Conservation (phyloP, 1,140 invertebrate species). For the Meteorus sp. region DNA sequence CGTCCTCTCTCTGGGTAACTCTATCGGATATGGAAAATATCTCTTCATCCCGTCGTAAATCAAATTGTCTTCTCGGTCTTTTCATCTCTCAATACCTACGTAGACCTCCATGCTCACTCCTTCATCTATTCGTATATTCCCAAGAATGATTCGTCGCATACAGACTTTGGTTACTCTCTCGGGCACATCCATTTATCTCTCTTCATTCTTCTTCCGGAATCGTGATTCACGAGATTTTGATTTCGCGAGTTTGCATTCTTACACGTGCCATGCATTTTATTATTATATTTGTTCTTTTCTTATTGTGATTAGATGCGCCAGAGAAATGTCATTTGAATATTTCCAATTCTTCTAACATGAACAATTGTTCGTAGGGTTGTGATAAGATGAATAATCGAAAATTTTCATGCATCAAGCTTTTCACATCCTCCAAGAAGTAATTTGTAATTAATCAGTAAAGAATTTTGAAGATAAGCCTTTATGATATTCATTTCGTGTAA, state of each 20-base stretch:
- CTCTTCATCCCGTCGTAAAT: constrained; percentile 28
- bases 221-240: constrained; percentile 18
- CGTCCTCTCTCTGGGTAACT: background rate
- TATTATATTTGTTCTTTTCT: background rate
- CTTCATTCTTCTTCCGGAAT: constrained; percentile 19
- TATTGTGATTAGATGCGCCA: too few relatives aligned
- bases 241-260: constrained; percentile 17
- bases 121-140: background rate
- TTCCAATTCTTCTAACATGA: too few relatives aligned
- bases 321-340: background rate
- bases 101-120: background rate
- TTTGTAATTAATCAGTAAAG: too few relatives aligned
- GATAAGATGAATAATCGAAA: too few relatives aligned
- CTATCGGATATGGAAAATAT: constrained; percentile 24
- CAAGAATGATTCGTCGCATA: constrained; percentile 10
- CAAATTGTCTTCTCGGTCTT: constrained; percentile 21
- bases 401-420: too few relatives aligned
- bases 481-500: too few relatives aligned
- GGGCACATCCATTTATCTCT: too few relatives aligned
- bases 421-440: too few relatives aligned
- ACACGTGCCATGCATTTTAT: constrained; percentile 15
- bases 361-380: too few relatives aligned
- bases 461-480: too few relatives aligned
- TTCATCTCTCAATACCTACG: background rate
- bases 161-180: constrained; percentile 4